Evolutionary conservation across 2,797 vertebrate genomes (phyloP), one percentile per base, ranked within the genome.

Genomic region (Sebastes trivittatus): DNA sequence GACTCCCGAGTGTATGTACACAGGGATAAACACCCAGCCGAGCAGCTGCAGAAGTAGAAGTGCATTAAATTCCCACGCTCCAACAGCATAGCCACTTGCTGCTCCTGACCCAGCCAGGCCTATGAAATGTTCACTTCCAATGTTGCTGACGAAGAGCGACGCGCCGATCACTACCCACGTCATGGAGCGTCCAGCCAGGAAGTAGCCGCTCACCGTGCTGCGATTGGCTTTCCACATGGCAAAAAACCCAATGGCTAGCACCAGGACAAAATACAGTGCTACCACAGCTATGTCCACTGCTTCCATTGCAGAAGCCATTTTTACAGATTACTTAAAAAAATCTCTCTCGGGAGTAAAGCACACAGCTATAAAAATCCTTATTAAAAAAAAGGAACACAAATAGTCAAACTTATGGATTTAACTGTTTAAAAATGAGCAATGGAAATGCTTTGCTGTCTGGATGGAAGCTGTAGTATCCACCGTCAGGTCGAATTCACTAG

Each of bases 111-210:
- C 98, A 78, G 98, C 98, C 87, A 99, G 96, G 91, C 98, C 98
- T 92, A 99, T 99, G 95, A 99, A 99, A 94, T 99, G 98, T 94
- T 99, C 98, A 81, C 98, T 99, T 94, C 98, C 98, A 87, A 99
- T 99, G 96, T 99, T 99, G 96, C 98, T 99, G 94, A 99, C 98
- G 88, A 99, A 99, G 69, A 99, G 96, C 6, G 98, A 99, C 79
- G 98, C 98, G 66, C 98, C 98, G 56, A 99, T 94, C 61, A 98
- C 97, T 67, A 96, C 92, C 98, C 98, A 99, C 9, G 96, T 97
- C 98, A 99, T 99, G 88, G 97, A 98, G 92, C 98, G 97, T 91
- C 98, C 98, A 69, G 98, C 98, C 94, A 99, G 95, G 91, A 99
- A 99, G 96, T 99, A 99, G 93, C 98, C 98, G 36, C 96, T 98